A percentile compares a stretch with the other conserved stretches of the same genome.
Evolutionary conservation across 2,888 invertebrate genomes (phyloP).

Genomic region (Chamaedrilus cognettii): DNA sequence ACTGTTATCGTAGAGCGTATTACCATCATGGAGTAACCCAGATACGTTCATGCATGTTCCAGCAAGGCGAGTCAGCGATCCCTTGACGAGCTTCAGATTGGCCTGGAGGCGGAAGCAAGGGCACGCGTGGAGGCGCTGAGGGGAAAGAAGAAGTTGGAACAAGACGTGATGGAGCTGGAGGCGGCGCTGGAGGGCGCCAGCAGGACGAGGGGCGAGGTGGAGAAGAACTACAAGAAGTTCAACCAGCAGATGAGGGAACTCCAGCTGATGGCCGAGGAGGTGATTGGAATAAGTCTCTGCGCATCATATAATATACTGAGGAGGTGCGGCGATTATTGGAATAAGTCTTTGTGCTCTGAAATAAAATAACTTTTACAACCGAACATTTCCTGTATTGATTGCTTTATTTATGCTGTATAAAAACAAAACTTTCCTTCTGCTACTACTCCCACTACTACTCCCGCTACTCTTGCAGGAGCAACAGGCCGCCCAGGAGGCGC

Average conservation of each 20-base stretch:
- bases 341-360: too few species aligned
- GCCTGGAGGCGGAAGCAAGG: conserved; percentile 21
- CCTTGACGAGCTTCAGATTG: conserved; percentile 26
- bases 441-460: too few species aligned
- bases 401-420: too few species aligned
- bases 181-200: conserved; percentile 24
- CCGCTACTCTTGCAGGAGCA: conserved; percentile 8
- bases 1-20: not conserved
- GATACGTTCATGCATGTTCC: not conserved
- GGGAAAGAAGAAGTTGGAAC: conserved; percentile 28
- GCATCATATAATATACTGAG: too few species aligned
- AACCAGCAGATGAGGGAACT: conserved; percentile 26
- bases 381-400: too few species aligned
- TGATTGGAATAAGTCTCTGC: too few species aligned
- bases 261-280: conserved; percentile 26
- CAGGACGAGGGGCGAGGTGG: conserved; percentile 22
- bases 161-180: conserved; percentile 26
- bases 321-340: too few species aligned
- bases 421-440: too few species aligned
- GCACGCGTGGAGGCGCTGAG: conserved; percentile 21
- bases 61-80: conserved; percentile 25
- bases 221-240: conserved; percentile 29
- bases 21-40: not conserved
- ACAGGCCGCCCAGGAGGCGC: conserved; percentile 22
- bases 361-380: too few species aligned